Conservation (phyloP, 1,140 invertebrate genomes). For the Leptinotarsa defecta region DNA sequence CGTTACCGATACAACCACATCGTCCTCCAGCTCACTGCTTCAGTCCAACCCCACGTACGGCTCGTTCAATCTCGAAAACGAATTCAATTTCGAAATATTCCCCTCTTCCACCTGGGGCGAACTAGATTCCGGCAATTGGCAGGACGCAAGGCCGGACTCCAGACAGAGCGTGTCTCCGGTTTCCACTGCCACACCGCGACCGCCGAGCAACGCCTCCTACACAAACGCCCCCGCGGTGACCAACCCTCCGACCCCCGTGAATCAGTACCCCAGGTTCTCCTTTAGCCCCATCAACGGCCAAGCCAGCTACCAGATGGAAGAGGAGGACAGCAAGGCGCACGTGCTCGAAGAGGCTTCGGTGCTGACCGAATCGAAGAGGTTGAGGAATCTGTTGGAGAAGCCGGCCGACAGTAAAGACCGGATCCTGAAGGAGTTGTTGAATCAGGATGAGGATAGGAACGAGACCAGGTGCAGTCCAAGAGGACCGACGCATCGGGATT, state of each 20-base stretch:
- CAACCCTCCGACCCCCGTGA: constrained; percentile 53
- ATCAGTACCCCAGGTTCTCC: constrained; percentile 60
- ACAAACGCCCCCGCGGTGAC: constrained; percentile 60
- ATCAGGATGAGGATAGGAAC: constrained; percentile 76
- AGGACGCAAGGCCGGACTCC: constrained; percentile 61
- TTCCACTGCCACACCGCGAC: constrained; percentile 59
- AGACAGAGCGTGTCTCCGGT: constrained; percentile 60
- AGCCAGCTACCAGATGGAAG: constrained; percentile 45
- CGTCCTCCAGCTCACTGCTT: constrained; percentile 50
- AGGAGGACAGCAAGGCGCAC: constrained; percentile 53
- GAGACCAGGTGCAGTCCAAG: constrained; percentile 54
- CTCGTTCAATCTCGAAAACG: constrained; percentile 59
- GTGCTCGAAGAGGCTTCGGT: constrained; percentile 48
- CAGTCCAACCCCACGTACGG: constrained; percentile 54
- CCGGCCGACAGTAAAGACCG: constrained; percentile 62
- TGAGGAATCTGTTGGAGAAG: constrained; percentile 50
- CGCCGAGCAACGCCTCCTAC: constrained; percentile 58
- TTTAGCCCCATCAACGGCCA: constrained; percentile 64
- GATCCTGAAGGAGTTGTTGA: constrained; percentile 78
- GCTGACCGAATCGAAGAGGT: constrained; percentile 43
- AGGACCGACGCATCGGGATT: constrained; percentile 45
- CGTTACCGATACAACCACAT: constrained; percentile 50
- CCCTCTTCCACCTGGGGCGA: constrained; percentile 59
- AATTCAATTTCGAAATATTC: constrained; percentile 66
- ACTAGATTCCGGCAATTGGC: constrained; percentile 57